Percentiles rank a stretch among this genome's conserved stretches.
Evolutionary conservation across 2,888 invertebrate genomes (phyloP).

Genomic region (Himalopsyche tibetana): DNA sequence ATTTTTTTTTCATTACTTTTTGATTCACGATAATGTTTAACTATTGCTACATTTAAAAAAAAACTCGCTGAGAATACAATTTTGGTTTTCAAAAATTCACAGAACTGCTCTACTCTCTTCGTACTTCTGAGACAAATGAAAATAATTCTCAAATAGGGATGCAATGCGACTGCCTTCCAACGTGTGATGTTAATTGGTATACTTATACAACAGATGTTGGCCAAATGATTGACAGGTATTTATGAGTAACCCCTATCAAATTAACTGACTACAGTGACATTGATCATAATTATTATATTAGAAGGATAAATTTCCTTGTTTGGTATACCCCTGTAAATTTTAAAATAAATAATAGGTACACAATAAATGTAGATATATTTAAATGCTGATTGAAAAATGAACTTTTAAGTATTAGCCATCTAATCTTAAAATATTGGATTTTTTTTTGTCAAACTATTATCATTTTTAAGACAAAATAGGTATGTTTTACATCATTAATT

Average conservation of each 20-base stretch:
- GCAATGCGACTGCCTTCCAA: constrained; percentile 65
- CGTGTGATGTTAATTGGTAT: constrained; percentile 66
- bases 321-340: too few species aligned
- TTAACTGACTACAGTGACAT: neutral
- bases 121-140: neutral
- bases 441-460: too few species aligned
- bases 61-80: neutral
- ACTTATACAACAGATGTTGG: constrained; percentile 62
- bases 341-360: too few species aligned
- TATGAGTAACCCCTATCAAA: neutral
- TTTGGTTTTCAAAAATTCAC: neutral
- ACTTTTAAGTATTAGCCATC: too few species aligned
- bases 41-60: neutral
- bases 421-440: too few species aligned
- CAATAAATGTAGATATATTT: too few species aligned
- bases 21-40: too few species aligned
- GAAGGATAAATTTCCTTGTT: too few species aligned
- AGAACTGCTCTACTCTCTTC: neutral
- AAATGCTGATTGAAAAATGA: too few species aligned
- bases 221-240: constrained; percentile 58
- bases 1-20: too few species aligned
- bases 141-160: constrained; percentile 56
- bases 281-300: neutral
- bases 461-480: too few species aligned
- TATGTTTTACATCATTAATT: too few species aligned